Percentiles rank a stretch among this genome's conserved stretches.
These are phyloP conservation scores for Lasioglossum morio DNA, from an alignment of 2,888 invertebrate species.

Conservation along the genomic window DNA sequence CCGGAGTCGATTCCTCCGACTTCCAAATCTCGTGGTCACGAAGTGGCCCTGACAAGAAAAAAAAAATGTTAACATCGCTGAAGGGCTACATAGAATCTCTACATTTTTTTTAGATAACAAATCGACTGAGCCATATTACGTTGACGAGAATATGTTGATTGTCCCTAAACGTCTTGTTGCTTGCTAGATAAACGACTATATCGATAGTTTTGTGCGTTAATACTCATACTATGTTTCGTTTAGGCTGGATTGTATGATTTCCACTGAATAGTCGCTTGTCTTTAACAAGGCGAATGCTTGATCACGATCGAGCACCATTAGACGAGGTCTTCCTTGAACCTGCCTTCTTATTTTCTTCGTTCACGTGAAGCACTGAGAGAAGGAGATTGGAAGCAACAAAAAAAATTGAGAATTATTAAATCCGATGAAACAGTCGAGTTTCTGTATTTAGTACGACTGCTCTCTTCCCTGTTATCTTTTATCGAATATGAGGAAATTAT, in stretches of 20 bases:
- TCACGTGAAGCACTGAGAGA: conserved; percentile 9
- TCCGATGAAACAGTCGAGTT: too few relatives aligned
- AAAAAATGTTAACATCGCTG: not conserved
- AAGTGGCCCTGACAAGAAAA: not conserved
- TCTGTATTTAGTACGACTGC: not conserved
- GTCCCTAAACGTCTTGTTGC: not conserved
- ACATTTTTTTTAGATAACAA: not conserved
- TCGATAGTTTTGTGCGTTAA: not conserved
- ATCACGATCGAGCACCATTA: conserved; percentile 42
- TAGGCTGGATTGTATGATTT: not conserved
- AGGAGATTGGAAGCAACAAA: conserved; percentile 8
- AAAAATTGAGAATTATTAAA: not conserved
- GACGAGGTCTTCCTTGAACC: conserved; percentile 64
- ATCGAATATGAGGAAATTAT: not conserved
- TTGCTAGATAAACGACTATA: not conserved
- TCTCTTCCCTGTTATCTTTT: conserved; percentile 8
- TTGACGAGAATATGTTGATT: conserved; percentile 18
- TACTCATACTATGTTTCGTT: not conserved
- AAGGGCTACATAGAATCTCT: not conserved
- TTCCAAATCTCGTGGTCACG: not conserved
- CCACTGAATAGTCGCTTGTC: not conserved
- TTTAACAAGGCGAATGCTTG: conserved; percentile 22
- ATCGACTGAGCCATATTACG: conserved; percentile 13
- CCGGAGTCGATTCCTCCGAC: not conserved
- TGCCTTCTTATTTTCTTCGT: conserved; percentile 28